Evolutionary conservation across 2,797 vertebrate genomes (phyloP).

Genomic region (Urophycis tenuis): DNA sequence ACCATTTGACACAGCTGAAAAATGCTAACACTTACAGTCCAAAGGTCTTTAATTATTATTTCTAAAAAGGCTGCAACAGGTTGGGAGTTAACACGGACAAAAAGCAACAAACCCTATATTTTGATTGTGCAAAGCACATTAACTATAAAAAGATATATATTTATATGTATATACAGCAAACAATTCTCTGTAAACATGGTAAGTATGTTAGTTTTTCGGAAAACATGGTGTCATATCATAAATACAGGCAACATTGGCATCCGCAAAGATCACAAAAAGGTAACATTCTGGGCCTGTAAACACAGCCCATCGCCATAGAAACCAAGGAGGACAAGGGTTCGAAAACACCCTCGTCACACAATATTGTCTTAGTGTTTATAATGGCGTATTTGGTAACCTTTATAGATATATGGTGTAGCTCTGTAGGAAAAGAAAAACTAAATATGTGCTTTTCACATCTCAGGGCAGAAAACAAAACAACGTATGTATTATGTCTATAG

Average conservation of each 20-base stretch:
- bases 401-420: constrained; percentile 80
- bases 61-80: constrained; percentile 81
- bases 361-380: constrained; percentile 81
- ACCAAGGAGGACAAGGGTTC: constrained; percentile 67
- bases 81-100: constrained; percentile 79
- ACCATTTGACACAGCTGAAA: constrained; percentile 86
- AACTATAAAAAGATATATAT: constrained; percentile 89
- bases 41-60: constrained; percentile 75
- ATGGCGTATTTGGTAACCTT: constrained; percentile 91
- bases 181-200: constrained; percentile 97
- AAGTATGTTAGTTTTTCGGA: constrained; percentile 89
- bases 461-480: constrained; percentile 70
- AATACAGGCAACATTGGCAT: constrained; percentile 96
- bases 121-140: constrained; percentile 87
- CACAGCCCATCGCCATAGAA: constrained; percentile 79
- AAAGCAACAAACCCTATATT: constrained; percentile 77
- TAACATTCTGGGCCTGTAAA: constrained; percentile 82
- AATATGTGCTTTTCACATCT: constrained; percentile 88
- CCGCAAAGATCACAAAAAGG: constrained; percentile 86
- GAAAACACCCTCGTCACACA: constrained; percentile 72
- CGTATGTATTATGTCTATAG: constrained; percentile 81
- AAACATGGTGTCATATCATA: constrained; percentile 84
- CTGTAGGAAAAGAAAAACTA: constrained; percentile 72
- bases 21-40: constrained; percentile 84
- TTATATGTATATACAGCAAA: constrained; percentile 95